Percentiles rank a stretch among this genome's conserved stretches.
Conservation (phyloP, 2,888 invertebrate genomes). For the Ectobius pallidus region DNA sequence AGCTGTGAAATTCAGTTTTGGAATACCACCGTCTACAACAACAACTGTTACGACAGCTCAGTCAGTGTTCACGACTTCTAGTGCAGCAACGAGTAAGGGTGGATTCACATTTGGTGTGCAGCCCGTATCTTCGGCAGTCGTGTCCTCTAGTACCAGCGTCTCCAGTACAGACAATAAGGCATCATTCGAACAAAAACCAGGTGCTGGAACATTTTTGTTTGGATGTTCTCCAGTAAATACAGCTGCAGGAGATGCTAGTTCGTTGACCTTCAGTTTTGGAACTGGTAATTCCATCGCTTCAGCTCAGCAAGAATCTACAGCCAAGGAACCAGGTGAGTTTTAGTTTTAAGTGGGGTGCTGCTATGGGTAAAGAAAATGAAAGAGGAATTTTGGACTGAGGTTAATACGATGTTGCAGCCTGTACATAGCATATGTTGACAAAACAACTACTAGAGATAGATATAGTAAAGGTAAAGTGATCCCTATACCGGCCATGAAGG, state of each 20-base stretch:
- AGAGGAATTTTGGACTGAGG: no score
- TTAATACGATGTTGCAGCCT: no score
- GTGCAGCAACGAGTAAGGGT: constrained; percentile 38
- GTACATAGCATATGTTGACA: no score
- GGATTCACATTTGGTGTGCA: constrained; percentile 45
- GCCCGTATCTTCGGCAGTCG: constrained; percentile 36
- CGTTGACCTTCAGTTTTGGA: constrained; percentile 49
- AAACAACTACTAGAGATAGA: no score
- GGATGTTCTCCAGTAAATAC: constrained; percentile 16
- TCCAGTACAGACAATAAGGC: constrained; percentile 10
- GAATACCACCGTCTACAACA: constrained; percentile 18
- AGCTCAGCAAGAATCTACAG: not conserved
- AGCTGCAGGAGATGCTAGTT: constrained; percentile 38
- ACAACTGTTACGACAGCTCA: constrained; percentile 36
- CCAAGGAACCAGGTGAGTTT: constrained; percentile 12
- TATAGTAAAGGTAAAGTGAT: no score
- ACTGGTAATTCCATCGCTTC: not conserved
- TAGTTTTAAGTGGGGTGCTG: no score
- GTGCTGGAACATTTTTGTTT: constrained; percentile 31
- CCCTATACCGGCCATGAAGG: no score
- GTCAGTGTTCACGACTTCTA: constrained; percentile 15
- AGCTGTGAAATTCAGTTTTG: not conserved
- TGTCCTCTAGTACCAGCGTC: not conserved
- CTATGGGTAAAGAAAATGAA: no score
- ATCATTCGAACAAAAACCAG: constrained; percentile 37